Percentiles rank a stretch among this genome's conserved stretches.
phyloP scores from a whole-genome alignment of 35 echinoderm and acorn worm genomes.

The Lytechinus pictus region DNA sequence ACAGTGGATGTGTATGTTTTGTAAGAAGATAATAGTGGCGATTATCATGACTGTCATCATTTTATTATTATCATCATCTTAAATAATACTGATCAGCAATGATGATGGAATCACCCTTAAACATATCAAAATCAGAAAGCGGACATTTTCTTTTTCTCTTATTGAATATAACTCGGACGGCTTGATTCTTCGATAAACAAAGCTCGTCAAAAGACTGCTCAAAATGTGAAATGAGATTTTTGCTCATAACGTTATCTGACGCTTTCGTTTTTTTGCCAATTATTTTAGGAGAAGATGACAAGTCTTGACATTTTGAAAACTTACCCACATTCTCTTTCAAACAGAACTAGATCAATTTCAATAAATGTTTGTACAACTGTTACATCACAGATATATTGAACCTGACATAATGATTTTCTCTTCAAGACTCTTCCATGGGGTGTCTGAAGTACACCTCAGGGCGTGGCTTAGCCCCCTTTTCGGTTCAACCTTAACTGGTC shows the following conservation, averaged over 20 bases:
- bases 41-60: not conserved
- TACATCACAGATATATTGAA: conserved; percentile 20
- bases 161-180: not conserved
- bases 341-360: not conserved
- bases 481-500: not conserved
- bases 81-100: not conserved
- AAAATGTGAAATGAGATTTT: not conserved
- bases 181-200: not conserved
- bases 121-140: too few species aligned
- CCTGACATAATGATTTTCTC: not conserved
- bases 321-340: not conserved
- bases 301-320: conserved; percentile 7
- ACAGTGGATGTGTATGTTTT: too few species aligned
- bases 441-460: not conserved
- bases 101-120: not conserved
- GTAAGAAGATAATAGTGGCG: not conserved
- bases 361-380: not conserved
- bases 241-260: not conserved
- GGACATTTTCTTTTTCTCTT: not conserved
- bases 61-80: not conserved
- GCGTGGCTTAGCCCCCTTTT: not conserved
- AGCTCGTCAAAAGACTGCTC: not conserved
- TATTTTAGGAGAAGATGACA: not conserved
- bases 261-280: not conserved
- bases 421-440: not conserved